phyloP scores from a whole-genome alignment of 2,888 invertebrate species.

The Lepidocyrtoides sp. region DNA sequence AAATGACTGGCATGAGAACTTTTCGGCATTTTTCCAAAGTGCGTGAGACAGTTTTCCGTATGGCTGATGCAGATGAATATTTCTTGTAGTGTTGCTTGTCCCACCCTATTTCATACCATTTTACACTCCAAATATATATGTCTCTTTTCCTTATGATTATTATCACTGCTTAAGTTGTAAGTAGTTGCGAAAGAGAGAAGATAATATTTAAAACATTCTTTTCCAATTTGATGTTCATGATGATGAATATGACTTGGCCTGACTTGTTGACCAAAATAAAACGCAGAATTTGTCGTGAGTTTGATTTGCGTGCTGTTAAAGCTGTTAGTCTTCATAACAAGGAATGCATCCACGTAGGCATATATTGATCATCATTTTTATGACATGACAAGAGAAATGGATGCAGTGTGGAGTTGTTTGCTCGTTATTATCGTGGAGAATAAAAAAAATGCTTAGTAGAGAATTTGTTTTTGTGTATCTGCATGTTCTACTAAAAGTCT shows the following conservation, averaged over 20 bases:
- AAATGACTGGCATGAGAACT: slow-evolving; percentile 11
- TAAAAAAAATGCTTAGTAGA: slow-evolving; percentile 45
- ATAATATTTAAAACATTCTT: neutral
- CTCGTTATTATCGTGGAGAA: neutral
- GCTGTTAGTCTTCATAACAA: slow-evolving; percentile 1
- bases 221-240: neutral
- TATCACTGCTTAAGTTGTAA: neutral
- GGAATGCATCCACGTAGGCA: too few species aligned
- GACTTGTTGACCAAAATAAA: slow-evolving; percentile 46
- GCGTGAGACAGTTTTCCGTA: neutral
- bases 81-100: neutral
- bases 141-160: neutral
- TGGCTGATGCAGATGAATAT: neutral
- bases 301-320: neutral
- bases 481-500: slow-evolving; percentile 37
- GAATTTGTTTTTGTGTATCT: slow-evolving; percentile 33
- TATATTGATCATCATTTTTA: neutral
- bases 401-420: neutral
- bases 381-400: neutral
- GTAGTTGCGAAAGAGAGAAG: neutral
- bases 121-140: neutral
- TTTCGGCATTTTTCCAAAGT: slow-evolving; percentile 33
- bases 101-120: slow-evolving; percentile 1
- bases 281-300: slow-evolving; percentile 21
- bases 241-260: neutral